Evolutionary conservation across 2,888 invertebrate species (phyloP).

Genomic region (Halictus ligatus): DNA sequence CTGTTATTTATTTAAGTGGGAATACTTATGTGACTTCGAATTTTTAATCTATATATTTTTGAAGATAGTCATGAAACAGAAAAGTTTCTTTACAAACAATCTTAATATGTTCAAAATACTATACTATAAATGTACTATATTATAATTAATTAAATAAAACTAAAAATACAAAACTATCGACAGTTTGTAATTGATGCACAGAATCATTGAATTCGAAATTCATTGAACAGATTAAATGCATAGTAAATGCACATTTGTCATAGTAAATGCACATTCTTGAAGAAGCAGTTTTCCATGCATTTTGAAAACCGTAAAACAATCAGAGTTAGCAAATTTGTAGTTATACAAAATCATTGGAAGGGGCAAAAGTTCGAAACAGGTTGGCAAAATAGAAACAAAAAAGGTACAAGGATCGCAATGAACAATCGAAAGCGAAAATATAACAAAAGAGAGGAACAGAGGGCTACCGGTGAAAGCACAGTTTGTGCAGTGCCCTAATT

Average conservation of each 20-base stretch:
- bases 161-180: neutral
- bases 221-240: too few species aligned
- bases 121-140: neutral
- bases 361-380: neutral
- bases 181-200: neutral
- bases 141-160: neutral
- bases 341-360: neutral
- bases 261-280: neutral
- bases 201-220: too few species aligned
- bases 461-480: conserved; percentile 57
- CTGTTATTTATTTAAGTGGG: neutral
- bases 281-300: neutral
- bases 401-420: conserved; percentile 46
- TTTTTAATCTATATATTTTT: neutral
- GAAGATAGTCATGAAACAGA: neutral
- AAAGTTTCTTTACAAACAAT: neutral
- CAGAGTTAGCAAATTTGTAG: neutral
- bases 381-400: neutral
- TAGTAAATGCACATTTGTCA: neutral
- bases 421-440: conserved; percentile 53
- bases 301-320: neutral
- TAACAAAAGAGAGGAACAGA: conserved; percentile 4
- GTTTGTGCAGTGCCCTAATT: conserved; percentile 71
- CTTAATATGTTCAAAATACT: neutral
- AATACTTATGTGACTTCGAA: neutral